Percentiles rank a stretch among this genome's conserved stretches.
Evolutionary conservation across 2,888 invertebrate genomes (phyloP).

Genomic region (Rhamphomyia laevipes): DNA sequence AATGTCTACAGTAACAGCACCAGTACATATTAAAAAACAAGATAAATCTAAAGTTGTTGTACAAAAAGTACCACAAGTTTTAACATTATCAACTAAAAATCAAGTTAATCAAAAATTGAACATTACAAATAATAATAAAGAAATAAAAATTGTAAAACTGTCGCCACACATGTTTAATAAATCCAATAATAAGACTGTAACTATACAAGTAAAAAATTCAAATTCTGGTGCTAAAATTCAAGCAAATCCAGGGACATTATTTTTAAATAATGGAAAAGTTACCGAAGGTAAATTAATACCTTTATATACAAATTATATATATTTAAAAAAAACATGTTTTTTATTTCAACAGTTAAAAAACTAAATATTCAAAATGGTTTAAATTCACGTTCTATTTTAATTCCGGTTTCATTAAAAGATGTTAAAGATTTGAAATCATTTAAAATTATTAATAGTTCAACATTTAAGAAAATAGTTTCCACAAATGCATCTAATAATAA

Average conservation of each 20-base stretch:
- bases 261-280: conserved; percentile 17
- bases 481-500: no score
- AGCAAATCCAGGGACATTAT: conserved; percentile 17
- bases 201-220: conserved; percentile 20
- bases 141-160: conserved; percentile 19
- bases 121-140: conserved; percentile 7
- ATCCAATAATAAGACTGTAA: conserved; percentile 17
- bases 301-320: background rate
- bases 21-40: background rate
- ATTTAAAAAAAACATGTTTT: background rate
- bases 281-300: conserved; percentile 13
- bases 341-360: conserved; percentile 18
- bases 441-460: conserved; percentile 57
- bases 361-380: conserved; percentile 18
- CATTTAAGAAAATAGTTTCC: conserved; percentile 24
- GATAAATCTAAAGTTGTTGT: conserved; percentile 18
- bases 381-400: conserved; percentile 52
- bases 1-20: no score
- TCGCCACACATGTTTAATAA: conserved; percentile 16
- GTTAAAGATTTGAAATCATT: conserved; percentile 60
- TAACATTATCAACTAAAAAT: conserved; percentile 10
- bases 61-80: conserved; percentile 18
- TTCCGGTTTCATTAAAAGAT: conserved; percentile 57
- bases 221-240: conserved; percentile 17
- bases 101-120: background rate